Conservation (phyloP, 2,797 vertebrate genomes). For the Gymnothorax reevesii region DNA sequence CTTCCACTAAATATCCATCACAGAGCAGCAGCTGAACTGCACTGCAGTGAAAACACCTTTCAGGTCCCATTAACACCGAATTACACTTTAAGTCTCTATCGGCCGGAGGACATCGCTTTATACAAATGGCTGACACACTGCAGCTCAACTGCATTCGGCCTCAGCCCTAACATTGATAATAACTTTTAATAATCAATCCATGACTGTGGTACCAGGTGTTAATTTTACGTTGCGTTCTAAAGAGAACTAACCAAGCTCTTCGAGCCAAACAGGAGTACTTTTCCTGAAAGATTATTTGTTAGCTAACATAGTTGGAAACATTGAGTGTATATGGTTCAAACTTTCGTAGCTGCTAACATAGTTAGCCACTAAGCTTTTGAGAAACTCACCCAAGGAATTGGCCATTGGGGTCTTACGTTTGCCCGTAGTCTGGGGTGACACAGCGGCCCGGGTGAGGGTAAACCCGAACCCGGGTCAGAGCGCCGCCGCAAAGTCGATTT, state of each 20-base stretch:
- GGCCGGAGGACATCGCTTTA: constrained; percentile 52
- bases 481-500: constrained; percentile 63
- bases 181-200: constrained; percentile 52
- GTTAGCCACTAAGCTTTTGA: too few species aligned
- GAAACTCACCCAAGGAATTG: too few species aligned
- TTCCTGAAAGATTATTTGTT: too few species aligned
- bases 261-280: not conserved
- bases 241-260: constrained; percentile 55
- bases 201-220: constrained; percentile 61
- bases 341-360: too few species aligned
- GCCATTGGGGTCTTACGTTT: too few species aligned
- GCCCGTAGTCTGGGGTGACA: not conserved
- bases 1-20: constrained; percentile 51
- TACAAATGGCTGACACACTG: constrained; percentile 63
- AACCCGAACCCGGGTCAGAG: not conserved
- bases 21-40: constrained; percentile 36
- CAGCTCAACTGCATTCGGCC: constrained; percentile 54
- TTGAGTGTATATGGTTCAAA: too few species aligned
- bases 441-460: not conserved
- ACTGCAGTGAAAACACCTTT: constrained; percentile 43
- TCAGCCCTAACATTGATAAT: constrained; percentile 47
- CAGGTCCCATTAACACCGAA: constrained; percentile 61
- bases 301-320: too few species aligned
- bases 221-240: constrained; percentile 73
- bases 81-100: constrained; percentile 59